These are phyloP conservation scores for Lepidochitona cinerea DNA, from an alignment of 2,888 invertebrate species.

Conservation along the genomic window DNA sequence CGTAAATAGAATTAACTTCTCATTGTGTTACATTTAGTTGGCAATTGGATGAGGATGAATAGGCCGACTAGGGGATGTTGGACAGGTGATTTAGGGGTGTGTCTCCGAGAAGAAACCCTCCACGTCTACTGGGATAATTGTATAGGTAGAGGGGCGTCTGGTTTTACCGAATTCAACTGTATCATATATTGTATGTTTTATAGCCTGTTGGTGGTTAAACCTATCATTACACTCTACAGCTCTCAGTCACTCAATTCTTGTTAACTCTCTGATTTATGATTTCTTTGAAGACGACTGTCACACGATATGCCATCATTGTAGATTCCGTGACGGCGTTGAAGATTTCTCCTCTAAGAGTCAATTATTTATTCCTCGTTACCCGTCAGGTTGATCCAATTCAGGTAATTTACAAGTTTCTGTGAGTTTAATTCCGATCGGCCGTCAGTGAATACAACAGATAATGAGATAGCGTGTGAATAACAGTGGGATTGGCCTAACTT, in stretches of 20 bases:
- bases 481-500: too few species aligned
- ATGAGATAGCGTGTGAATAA: too few species aligned
- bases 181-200: background rate
- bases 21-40: too few species aligned
- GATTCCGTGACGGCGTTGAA: background rate
- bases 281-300: background rate
- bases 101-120: too few species aligned
- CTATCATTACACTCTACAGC: background rate
- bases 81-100: too few species aligned
- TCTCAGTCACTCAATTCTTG: background rate
- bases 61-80: too few species aligned
- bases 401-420: background rate
- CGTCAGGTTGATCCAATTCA: background rate
- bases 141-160: background rate
- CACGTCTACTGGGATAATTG: too few species aligned
- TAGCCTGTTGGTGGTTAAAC: background rate
- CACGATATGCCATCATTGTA: background rate
- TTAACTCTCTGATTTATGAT: background rate
- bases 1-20: too few species aligned
- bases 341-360: background rate
- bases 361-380: background rate
- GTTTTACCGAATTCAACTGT: background rate
- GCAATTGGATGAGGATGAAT: too few species aligned
- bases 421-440: too few species aligned
- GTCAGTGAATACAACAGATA: too few species aligned